phyloP scores from a whole-genome alignment of 2,888 invertebrate genomes.

The Operophtera brumata region DNA sequence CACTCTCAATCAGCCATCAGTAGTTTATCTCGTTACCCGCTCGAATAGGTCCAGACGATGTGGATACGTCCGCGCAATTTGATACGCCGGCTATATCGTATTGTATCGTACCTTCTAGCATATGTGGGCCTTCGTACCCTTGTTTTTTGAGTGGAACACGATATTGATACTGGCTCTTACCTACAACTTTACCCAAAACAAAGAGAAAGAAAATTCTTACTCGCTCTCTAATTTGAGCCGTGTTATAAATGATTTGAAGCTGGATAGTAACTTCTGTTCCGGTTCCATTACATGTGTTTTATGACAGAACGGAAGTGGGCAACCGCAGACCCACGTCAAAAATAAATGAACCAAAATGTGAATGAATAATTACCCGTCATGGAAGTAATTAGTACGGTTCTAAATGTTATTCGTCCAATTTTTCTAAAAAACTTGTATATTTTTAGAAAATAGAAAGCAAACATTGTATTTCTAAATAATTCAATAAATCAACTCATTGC shows the following conservation, averaged over 20 bases:
- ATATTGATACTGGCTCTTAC: not conserved
- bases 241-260: not conserved
- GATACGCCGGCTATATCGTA: conserved; percentile 21
- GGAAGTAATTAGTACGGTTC: too few relatives aligned
- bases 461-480: too few relatives aligned
- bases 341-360: too few relatives aligned
- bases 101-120: conserved; percentile 3
- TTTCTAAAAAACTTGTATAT: too few relatives aligned
- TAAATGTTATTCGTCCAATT: too few relatives aligned
- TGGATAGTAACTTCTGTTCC: too few relatives aligned
- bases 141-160: not conserved
- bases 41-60: conserved; percentile 33
- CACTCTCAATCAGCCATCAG: conserved; percentile 28
- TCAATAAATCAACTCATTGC: too few relatives aligned
- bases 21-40: conserved; percentile 37
- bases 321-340: too few relatives aligned
- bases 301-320: too few relatives aligned
- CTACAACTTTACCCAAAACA: not conserved
- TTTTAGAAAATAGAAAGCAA: too few relatives aligned
- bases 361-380: too few relatives aligned
- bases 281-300: too few relatives aligned
- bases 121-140: not conserved
- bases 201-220: not conserved
- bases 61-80: conserved; percentile 36
- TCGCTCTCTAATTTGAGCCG: not conserved